These are phyloP conservation scores for Camponotus floridanus DNA, from an alignment of 1,140 invertebrate genomes.

Conservation along the genomic window DNA sequence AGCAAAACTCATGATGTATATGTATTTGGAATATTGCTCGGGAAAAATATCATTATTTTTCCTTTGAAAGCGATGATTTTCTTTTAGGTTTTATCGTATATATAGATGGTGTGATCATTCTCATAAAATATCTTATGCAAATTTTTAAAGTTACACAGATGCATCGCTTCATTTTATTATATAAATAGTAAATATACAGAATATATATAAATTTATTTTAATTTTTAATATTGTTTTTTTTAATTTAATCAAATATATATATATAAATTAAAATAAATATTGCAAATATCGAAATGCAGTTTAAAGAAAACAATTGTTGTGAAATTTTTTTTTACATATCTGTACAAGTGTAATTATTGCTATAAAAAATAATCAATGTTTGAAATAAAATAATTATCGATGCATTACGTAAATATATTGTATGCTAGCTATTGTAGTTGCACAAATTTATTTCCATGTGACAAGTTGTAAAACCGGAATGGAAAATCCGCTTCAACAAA, in stretches of 20 bases:
- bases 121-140: background rate
- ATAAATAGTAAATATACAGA: background rate
- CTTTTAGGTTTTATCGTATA: background rate
- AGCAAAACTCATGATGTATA: background rate
- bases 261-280: background rate
- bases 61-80: background rate
- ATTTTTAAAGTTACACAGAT: background rate
- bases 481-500: slow-evolving; percentile 47
- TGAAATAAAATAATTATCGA: slow-evolving; percentile 16
- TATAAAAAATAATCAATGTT: background rate
- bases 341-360: background rate
- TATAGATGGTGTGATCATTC: background rate
- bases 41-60: background rate
- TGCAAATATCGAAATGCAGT: background rate
- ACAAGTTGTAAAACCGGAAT: background rate
- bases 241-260: too few relatives aligned
- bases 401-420: background rate
- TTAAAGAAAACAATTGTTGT: background rate
- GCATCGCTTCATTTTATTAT: background rate
- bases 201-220: background rate
- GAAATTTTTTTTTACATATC: slow-evolving; percentile 1
- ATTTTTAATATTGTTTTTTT: background rate
- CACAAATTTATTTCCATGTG: background rate
- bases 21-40: background rate
- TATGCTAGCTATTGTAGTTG: background rate